Percentiles rank a stretch among this genome's conserved stretches.
Conservation (phyloP, 2,888 invertebrate genomes). For the Plutella xylostella region DNA sequence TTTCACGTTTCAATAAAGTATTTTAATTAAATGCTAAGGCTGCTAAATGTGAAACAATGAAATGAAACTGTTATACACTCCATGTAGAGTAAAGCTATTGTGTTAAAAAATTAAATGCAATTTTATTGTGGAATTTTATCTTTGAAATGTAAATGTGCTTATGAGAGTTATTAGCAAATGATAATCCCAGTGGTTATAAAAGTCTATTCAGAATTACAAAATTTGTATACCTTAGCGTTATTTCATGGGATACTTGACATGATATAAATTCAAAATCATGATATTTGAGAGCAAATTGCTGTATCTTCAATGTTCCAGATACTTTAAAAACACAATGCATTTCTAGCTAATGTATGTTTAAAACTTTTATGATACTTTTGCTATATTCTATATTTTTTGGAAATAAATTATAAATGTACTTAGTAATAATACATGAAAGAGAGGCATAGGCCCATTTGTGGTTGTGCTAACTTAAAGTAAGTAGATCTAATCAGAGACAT, state of each 20-base stretch:
- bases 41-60: slow-evolving; percentile 19
- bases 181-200: too few relatives aligned
- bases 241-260: too few relatives aligned
- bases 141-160: too few relatives aligned
- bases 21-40: slow-evolving; percentile 24
- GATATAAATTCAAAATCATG: too few relatives aligned
- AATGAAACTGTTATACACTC: slow-evolving; percentile 12
- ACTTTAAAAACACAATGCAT: too few relatives aligned
- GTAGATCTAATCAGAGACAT: slow-evolving; percentile 1
- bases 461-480: slow-evolving; percentile 46
- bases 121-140: background rate
- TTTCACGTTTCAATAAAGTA: slow-evolving; percentile 27
- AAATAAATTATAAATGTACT: slow-evolving; percentile 35
- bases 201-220: too few relatives aligned
- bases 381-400: slow-evolving; percentile 34
- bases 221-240: too few relatives aligned
- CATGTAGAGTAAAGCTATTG: slow-evolving; percentile 16
- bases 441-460: slow-evolving; percentile 49
- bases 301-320: too few relatives aligned
- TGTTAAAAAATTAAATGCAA: slow-evolving; percentile 8
- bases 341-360: slow-evolving; percentile 6
- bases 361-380: slow-evolving; percentile 8
- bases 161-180: too few relatives aligned
- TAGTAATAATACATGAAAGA: slow-evolving; percentile 39
- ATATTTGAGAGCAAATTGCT: too few relatives aligned